A percentile compares a stretch with the other conserved stretches of the same genome.
Evolutionary conservation across 2,888 invertebrate genomes (phyloP).

Genomic region (Dorcus hopei): DNA sequence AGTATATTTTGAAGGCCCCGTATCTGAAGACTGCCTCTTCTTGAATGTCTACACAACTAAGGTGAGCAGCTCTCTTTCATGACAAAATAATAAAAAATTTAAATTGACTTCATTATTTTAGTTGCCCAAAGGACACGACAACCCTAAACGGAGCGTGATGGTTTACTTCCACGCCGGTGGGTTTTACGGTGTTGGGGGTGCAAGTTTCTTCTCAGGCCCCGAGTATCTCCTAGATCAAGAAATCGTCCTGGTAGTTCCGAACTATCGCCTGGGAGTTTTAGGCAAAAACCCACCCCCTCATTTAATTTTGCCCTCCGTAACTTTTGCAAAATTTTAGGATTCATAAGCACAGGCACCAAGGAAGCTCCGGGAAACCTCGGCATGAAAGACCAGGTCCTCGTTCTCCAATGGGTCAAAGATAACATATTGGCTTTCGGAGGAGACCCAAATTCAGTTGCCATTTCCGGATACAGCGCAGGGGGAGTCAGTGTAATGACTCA

Average conservation of each 20-base stretch:
- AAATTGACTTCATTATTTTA: constrained; percentile 20
- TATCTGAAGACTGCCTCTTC: constrained; percentile 63
- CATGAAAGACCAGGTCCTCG: constrained; percentile 67
- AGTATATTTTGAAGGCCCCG: constrained; percentile 28
- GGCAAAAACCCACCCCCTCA: constrained; percentile 35
- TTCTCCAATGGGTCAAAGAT: constrained; percentile 62
- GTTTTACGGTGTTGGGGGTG: constrained; percentile 60
- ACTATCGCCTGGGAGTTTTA: constrained; percentile 60
- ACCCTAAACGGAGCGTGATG: constrained; percentile 56
- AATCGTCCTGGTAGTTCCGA: constrained; percentile 62
- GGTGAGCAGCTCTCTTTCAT: neutral
- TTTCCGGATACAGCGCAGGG: constrained; percentile 59
- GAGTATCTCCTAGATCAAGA: constrained; percentile 63
- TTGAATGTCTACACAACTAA: constrained; percentile 58
- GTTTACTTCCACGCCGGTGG: constrained; percentile 68
- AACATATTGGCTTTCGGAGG: constrained; percentile 69
- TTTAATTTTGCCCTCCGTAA: neutral
- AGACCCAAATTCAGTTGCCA: constrained; percentile 61
- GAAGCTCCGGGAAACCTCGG: constrained; percentile 68
- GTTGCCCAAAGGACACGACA: constrained; percentile 39
- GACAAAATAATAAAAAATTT: neutral
- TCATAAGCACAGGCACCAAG: constrained; percentile 60
- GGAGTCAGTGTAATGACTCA: constrained; percentile 49
- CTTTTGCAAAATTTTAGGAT: constrained; percentile 31
- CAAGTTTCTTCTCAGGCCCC: constrained; percentile 57